Percentiles rank a stretch among this genome's conserved stretches.
phyloP scores from a whole-genome alignment of 2,797 vertebrate genomes.

The Poeciliopsis infans region DNA sequence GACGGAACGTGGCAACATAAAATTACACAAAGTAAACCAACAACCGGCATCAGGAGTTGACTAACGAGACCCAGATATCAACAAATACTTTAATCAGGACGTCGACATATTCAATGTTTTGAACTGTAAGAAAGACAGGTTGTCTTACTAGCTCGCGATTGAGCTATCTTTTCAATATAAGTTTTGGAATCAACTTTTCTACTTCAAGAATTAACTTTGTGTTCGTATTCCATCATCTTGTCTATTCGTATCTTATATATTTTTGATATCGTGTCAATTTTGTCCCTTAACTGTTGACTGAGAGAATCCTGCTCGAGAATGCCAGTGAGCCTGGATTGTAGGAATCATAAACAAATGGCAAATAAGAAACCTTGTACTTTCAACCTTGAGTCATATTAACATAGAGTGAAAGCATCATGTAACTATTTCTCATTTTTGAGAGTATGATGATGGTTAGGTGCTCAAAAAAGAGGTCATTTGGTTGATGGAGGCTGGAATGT shows the following conservation, averaged over 20 bases:
- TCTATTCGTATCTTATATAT: not conserved
- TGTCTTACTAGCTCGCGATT: not conserved
- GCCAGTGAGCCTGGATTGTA: not conserved
- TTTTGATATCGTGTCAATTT: not conserved
- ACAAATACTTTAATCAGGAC: not conserved
- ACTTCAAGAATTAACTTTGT: not conserved
- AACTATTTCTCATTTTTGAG: not conserved
- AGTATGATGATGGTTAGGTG: not conserved
- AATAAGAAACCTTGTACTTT: not conserved
- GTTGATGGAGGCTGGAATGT: not conserved
- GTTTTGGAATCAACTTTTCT: not conserved
- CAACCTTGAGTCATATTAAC: not conserved
- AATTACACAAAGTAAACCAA: not conserved
- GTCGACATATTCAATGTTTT: not conserved
- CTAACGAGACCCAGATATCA: not conserved
- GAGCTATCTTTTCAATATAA: not conserved
- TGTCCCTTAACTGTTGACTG: not conserved
- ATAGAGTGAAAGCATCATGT: not conserved
- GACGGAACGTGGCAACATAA: not conserved
- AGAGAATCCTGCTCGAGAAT: not conserved
- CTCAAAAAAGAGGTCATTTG: not conserved
- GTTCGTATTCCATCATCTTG: not conserved
- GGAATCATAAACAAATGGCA: not conserved
- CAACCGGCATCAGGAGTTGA: not conserved
- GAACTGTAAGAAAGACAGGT: not conserved